Percentiles rank a stretch among this genome's conserved stretches.
Conservation (phyloP, 2,113 vertebrate genomes). For the Corvus moneduloides region DNA sequence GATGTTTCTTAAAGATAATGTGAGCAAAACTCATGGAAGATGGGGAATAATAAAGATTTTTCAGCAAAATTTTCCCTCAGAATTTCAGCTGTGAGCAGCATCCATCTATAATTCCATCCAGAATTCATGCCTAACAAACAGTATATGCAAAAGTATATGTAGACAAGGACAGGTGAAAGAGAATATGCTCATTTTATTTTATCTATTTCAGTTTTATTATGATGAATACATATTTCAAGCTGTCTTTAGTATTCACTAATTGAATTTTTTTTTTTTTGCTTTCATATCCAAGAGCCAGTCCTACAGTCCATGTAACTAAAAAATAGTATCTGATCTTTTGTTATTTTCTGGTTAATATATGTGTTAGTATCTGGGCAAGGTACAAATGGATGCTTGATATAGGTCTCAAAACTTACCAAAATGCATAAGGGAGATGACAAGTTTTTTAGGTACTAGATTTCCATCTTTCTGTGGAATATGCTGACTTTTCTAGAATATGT, state of each 20-base stretch:
- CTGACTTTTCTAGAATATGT: background rate
- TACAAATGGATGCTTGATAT: background rate
- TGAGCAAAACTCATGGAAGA: background rate
- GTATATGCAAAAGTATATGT: background rate
- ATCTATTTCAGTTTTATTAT: background rate
- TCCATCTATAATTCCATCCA: background rate
- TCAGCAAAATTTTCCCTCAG: background rate
- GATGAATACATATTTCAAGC: background rate
- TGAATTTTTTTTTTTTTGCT: background rate
- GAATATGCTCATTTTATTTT: background rate
- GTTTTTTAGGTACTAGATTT: background rate
- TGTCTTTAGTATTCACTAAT: background rate
- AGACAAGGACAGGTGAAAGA: background rate
- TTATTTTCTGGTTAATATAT: background rate
- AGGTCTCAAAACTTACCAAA: background rate
- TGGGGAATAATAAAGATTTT: background rate
- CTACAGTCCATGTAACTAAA: background rate
- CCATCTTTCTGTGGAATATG: background rate
- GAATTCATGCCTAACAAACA: background rate
- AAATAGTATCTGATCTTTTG: background rate
- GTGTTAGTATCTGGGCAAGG: background rate
- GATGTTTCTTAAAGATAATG: background rate
- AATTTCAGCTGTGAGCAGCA: background rate
- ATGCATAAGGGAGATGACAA: background rate
- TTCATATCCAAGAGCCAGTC: background rate